phyloP scores from a whole-genome alignment of 2,113 vertebrate genomes.

The Protobothrops flavoviridis region DNA sequence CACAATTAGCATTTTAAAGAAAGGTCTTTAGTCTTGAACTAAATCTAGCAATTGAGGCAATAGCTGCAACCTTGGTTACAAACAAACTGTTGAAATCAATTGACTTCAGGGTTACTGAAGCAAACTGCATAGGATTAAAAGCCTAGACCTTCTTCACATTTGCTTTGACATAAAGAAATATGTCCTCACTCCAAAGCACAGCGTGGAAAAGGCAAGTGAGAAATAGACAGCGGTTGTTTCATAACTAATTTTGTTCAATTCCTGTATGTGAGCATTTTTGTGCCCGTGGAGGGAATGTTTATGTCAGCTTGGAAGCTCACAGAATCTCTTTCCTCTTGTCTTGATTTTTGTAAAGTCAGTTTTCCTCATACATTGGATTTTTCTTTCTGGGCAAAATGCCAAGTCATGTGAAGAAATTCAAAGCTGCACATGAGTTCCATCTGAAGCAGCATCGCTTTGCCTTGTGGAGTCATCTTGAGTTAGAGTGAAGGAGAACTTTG shows the following conservation, averaged over 20 bases:
- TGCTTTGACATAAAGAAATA: background rate
- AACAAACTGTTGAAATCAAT: background rate
- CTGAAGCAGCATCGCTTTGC: background rate
- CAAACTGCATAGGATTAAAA: background rate
- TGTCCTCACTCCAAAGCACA: background rate
- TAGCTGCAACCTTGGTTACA: background rate
- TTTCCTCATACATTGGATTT: conserved; percentile 5
- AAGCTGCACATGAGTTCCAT: background rate
- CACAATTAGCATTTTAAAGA: background rate
- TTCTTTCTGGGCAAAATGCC: conserved; percentile 12
- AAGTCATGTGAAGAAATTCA: background rate
- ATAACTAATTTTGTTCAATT: background rate
- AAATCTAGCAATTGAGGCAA: background rate
- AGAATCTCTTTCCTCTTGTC: conserved; percentile 7
- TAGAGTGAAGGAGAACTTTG: background rate
- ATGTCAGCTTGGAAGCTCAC: conserved; percentile 4
- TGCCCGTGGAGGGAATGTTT: conserved; percentile 6
- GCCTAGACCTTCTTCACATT: background rate
- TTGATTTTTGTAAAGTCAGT: background rate
- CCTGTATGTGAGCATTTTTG: conserved; percentile 3
- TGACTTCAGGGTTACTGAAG: background rate
- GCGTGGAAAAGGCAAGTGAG: conserved; percentile 9
- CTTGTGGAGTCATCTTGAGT: background rate
- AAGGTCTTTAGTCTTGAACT: background rate
- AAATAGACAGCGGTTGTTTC: background rate